A percentile compares a stretch with the other conserved stretches of the same genome.
These are phyloP conservation scores for Scaptomyza pallida DNA, from an alignment of 1,140 invertebrate genomes.

Conservation along the genomic window DNA sequence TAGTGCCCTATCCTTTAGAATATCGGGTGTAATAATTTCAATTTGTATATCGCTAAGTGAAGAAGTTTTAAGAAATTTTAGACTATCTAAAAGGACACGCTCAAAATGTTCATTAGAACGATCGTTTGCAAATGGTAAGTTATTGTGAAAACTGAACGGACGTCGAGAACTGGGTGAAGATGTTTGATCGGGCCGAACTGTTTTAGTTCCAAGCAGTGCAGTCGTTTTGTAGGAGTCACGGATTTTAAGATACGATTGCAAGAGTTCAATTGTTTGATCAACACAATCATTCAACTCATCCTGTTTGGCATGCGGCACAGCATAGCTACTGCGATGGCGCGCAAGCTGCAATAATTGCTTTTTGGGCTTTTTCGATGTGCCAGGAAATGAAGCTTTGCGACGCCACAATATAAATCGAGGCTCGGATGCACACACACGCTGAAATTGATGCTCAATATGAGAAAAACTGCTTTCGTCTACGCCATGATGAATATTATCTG, in stretches of 20 bases:
- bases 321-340: slow-evolving; percentile 82
- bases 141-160: slow-evolving; percentile 12
- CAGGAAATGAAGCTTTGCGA: slow-evolving; percentile 91
- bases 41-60: slow-evolving; percentile 26
- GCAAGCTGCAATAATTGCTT: slow-evolving; percentile 85
- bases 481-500: slow-evolving; percentile 89
- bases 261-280: slow-evolving; percentile 59
- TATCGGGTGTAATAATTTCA: slow-evolving; percentile 35
- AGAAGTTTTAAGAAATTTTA: slow-evolving; percentile 35
- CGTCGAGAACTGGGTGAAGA: slow-evolving; percentile 67
- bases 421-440: slow-evolving; percentile 91
- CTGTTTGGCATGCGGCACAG: slow-evolving; percentile 83
- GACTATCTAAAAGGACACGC: slow-evolving; percentile 33
- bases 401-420: slow-evolving; percentile 91
- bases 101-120: neutral
- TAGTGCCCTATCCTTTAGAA: slow-evolving; percentile 68
- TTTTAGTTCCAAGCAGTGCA: slow-evolving; percentile 64
- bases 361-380: slow-evolving; percentile 84
- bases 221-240: slow-evolving; percentile 66
- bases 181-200: slow-evolving; percentile 72
- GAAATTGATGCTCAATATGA: slow-evolving; percentile 92
- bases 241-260: slow-evolving; percentile 70
- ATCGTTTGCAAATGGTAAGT: slow-evolving; percentile 4
- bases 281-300: slow-evolving; percentile 47
- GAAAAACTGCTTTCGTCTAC: slow-evolving; percentile 88